Base-by-base conservation (phyloP, 2,113 vertebrate genomes). In the Sapayoa aenigma region DNA sequence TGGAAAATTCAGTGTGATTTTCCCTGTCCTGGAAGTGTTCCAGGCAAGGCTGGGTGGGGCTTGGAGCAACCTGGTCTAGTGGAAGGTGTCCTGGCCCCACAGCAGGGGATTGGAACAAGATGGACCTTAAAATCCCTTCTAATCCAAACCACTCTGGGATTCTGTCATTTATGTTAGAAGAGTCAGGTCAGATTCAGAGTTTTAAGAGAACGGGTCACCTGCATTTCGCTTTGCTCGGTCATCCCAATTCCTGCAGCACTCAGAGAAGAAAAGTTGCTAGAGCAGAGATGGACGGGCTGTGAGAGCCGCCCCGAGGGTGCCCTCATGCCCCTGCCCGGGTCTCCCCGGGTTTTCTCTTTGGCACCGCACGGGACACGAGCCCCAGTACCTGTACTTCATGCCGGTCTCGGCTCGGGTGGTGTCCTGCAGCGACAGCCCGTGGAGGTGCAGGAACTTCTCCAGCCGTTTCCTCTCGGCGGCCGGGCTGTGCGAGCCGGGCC, bases 321-420 rank as follows among this genome's bases (percentile, higher is more conserved):
- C 21, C 55, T 21, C 21, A 6, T 18, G 1, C 6, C 5, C 4
- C 14, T 9, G 33, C 18, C 46, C 46, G 4, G 22, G 20, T 14
- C 20, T 47, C 46, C 46, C 46, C 20, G 22, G 9, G 46, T 14
- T 56, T 11, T 53, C 2, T 31, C 42, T n/a, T 20, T 33, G 20
- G 9, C 41, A 14, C 46, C 46, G 8, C 46, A 47, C 7, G 46
- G 46, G 46, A 47, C 46, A 47, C 46, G 20, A 6, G 44, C 56
- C 12, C 55, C 3, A 28, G 58, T 98, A 99, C 99, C 99, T 99
- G 99, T 99, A 99, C 17, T 89, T 44, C 99, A 99, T 99, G 69
- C 98, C 98, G 0, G 98, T 98, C 94, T 94, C 88, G 14, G 96
- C 98, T 79, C 89, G 98, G 83, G 98, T 96, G 9, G 98, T 98